A percentile compares a stretch with the other conserved stretches of the same genome.
These are phyloP conservation scores for Megalops atlanticus DNA, from an alignment of 2,113 vertebrate species.

Conservation along the genomic window DNA sequence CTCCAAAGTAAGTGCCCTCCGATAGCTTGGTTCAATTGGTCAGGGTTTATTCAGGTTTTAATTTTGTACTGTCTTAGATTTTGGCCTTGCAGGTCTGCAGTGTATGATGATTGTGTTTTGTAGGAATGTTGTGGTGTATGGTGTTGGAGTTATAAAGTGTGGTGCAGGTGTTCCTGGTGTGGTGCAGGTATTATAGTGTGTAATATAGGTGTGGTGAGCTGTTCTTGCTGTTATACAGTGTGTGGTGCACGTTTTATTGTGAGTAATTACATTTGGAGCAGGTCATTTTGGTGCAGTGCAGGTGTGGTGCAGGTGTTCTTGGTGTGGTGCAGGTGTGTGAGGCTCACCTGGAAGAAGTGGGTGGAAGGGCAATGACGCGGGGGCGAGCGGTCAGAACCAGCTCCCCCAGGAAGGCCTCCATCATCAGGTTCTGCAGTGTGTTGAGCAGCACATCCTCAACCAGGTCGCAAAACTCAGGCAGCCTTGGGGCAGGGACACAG, in stretches of 20 bases:
- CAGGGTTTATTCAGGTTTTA: no score
- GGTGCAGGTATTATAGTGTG: background rate
- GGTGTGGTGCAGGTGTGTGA: background rate
- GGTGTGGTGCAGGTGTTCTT: background rate
- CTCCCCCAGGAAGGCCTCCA: constrained; percentile 83
- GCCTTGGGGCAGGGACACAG: constrained; percentile 52
- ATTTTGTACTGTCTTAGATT: no score
- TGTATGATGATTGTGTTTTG: no score
- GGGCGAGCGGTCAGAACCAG: constrained; percentile 77
- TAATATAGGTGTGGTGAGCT: no score
- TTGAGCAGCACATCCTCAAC: constrained; percentile 79
- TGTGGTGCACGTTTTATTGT: background rate
- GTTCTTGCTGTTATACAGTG: background rate
- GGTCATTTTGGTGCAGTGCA: background rate
- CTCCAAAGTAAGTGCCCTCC: no score
- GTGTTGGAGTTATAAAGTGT: no score
- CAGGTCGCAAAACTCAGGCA: constrained; percentile 66
- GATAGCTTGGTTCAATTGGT: no score
- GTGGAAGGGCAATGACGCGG: constrained; percentile 68
- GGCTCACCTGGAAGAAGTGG: constrained; percentile 39
- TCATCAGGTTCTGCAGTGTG: constrained; percentile 84
- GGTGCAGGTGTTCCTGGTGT: no score
- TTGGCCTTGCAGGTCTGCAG: no score
- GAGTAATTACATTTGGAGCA: background rate
- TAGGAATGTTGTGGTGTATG: no score